Conservation (phyloP, 37 sponge, comb jelly and placozoan genomes). For the Amphimedon queenslandica region DNA sequence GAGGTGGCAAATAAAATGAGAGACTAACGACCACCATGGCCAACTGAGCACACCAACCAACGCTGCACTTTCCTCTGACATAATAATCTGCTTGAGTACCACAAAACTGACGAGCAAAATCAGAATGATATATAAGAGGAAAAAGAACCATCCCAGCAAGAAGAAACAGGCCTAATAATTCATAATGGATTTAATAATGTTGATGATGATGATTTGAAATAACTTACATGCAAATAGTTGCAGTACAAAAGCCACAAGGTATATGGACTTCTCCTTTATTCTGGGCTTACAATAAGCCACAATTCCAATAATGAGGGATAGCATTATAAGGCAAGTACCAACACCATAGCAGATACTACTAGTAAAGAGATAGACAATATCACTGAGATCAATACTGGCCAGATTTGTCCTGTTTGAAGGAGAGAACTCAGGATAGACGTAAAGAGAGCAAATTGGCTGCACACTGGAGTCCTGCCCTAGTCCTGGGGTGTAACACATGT, state of each 20-base stretch:
- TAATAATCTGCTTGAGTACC: conserved; percentile 37
- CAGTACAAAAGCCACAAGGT: conserved; percentile 42
- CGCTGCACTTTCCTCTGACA: conserved; percentile 43
- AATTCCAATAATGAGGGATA: conserved; percentile 52
- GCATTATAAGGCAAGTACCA: conserved; percentile 41
- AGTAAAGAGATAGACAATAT: conserved; percentile 42
- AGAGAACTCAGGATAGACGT: not conserved
- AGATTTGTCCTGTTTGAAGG: not conserved
- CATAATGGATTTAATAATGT: not conserved
- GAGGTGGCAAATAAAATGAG: conserved; percentile 62
- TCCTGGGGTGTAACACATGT: conserved; percentile 20
- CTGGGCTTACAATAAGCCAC: conserved; percentile 61
- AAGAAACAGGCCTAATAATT: conserved; percentile 29
- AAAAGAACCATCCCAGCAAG: conserved; percentile 39
- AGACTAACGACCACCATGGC: conserved; percentile 62
- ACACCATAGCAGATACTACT: conserved; percentile 47
- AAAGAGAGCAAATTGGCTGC: not conserved
- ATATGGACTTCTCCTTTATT: conserved; percentile 29
- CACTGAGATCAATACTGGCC: not conserved
- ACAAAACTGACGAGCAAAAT: conserved; percentile 54
- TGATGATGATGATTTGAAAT: not conserved
- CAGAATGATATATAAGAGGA: conserved; percentile 58
- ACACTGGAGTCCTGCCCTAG: too few species aligned
- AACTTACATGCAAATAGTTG: conserved; percentile 54
- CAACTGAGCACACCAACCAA: conserved; percentile 46